Evolutionary conservation across 2,888 invertebrate genomes (phyloP), one percentile per base, ranked within the genome.

Genomic region (Odontocerum albicorne): DNA sequence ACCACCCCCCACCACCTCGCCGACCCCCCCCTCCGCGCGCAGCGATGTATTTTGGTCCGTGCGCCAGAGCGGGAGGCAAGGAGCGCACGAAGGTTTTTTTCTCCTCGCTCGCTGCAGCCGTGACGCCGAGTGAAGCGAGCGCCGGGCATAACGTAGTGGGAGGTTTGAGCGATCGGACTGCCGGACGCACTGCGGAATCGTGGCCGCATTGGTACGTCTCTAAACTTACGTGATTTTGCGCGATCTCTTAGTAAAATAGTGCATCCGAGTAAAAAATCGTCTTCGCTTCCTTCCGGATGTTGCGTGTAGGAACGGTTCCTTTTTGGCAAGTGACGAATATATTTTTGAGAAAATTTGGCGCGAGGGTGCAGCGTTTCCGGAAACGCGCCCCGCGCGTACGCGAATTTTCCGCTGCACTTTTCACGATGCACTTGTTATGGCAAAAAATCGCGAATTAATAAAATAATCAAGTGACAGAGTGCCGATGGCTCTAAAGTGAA

Each of bases 91-190:
- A 44, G 56, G 46, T 57, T 57, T 57, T n/a, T 57, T 57, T 57
- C 57, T 57, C 49, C 33, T 50, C 50, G 39, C 49, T 44, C 56
- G 56, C 45, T 56, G 56, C 56, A 56, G 51, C 56, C 51, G 56
- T 56, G 56, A 56, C 57, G 57, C 56, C 47, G 47, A 50, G 51
- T 46, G 51, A 69, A 69, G 70, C 66, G 69, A 70, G 65, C 69
- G 70, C 66, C 70, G 67, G 68, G 56, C 55, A 52, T 57, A 63
- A 68, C 68, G 65, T 68, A 66, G 59, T 68, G 53, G 53, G 53
- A 53, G 53, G 54, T 46, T 49, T 45, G 45, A 53, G 53, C 49
- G 53, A 45, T 42, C 53, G 57, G 49, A 49, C 49, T 44, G 49
- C 39, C 49, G 49, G 45, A 49, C 57, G 53, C 20, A 40, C 40